Evolutionary conservation across 1,140 invertebrate genomes (phyloP).

Genomic region (Drosophila burlai): DNA sequence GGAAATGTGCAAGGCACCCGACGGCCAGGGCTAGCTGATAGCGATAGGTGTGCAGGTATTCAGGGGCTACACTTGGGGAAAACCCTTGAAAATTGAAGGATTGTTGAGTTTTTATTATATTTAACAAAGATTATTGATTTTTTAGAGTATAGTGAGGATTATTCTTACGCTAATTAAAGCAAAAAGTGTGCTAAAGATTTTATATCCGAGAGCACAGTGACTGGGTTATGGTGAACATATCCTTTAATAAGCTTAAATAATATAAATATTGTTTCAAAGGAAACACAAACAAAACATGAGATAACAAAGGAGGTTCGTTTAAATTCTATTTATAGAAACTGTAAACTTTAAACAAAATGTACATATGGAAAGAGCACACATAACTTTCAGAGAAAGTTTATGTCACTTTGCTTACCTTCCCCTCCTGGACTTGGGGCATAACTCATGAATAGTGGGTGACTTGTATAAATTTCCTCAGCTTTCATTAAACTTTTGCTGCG

Average conservation of each 20-base stretch:
- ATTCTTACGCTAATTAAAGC: no score
- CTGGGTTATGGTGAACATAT: background rate
- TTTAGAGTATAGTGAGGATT: background rate
- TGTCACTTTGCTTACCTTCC: constrained; percentile 1
- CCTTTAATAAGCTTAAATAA: background rate
- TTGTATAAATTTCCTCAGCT: background rate
- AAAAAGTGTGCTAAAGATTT: background rate
- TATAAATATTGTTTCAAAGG: background rate
- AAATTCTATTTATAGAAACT: background rate
- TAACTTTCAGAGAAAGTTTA: background rate
- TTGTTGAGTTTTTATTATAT: background rate
- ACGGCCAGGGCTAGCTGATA: background rate
- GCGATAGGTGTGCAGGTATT: constrained; percentile 15
- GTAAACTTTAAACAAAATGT: background rate
- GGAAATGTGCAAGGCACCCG: constrained; percentile 59
- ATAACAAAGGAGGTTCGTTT: background rate
- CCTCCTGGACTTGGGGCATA: constrained; percentile 3
- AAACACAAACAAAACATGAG: no score
- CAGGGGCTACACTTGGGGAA: constrained; percentile 7
- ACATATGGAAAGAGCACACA: background rate
- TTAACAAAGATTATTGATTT: background rate
- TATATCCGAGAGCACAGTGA: background rate
- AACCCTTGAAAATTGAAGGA: background rate
- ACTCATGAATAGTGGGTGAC: constrained; percentile 15
- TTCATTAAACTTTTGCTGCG: constrained; percentile 1